Evolutionary conservation across 2,113 vertebrate genomes (phyloP), one percentile per base, ranked within the genome.

Genomic region (Heterocephalus glaber): DNA sequence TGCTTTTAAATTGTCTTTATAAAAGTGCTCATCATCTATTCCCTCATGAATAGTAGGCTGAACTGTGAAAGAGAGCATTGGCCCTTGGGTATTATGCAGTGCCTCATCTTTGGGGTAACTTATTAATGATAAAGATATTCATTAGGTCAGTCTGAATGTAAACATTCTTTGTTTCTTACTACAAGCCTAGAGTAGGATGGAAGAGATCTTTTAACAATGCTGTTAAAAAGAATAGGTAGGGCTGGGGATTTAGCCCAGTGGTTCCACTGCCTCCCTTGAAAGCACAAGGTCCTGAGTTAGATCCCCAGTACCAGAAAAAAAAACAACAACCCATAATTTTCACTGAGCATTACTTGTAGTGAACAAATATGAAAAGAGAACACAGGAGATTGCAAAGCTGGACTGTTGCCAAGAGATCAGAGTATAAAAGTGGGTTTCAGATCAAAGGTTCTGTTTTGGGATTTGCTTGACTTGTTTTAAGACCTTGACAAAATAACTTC

Each of bases 401-500:
- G 24, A 14, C 41, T 83, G 0, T 95, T 92, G 74, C 54, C 28
- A 93, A 52, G 49, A 88, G 44, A 94, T 95, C 12, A 11, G 60
- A 83, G 60, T 44, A 9, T 86, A 60, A 82, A 89, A 80, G 60
- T 97, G 49, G 77, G 86, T 94, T 96, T 97, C 41, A 89, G 60
- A 93, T 95, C 81, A 95, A 96, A 96, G 33, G 38, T 93, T 94
- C 65, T 90, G 33, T 49, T 95, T 92, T 86, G 63, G 88, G 97
- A 94, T 85, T 86, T 93, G n/a, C 94, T 76, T 95, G 54, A 90
- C 83, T 96, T 94, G 61, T 80, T 96, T 96, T 79, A 90, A 92
- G 77, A 94, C 89, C 86, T 83, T 90, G 63, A 95, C 66, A 83
- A 76, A 76, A 47, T 95, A 41, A 88, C 96, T 91, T 82, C 60